These are phyloP conservation scores for Enteromius radiatus DNA, from an alignment of 2,797 vertebrate species.

Conservation along the genomic window DNA sequence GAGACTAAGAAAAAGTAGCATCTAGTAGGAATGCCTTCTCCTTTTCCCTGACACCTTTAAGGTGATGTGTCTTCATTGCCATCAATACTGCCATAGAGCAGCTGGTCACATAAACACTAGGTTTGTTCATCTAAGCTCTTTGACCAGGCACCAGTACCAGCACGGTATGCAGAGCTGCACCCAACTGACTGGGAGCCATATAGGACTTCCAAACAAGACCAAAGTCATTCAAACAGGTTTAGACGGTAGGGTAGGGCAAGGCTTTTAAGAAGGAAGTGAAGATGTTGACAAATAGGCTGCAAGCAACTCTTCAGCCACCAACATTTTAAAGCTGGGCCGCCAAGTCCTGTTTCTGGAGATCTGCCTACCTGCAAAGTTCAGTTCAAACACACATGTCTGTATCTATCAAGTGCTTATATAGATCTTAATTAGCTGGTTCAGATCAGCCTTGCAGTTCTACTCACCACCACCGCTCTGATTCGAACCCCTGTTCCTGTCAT, in stretches of 20 bases:
- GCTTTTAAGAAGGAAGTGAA: neutral
- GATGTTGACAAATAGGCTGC: too few relatives aligned
- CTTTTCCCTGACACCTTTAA: neutral
- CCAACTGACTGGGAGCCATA: neutral
- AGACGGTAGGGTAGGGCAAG: neutral
- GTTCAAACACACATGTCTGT: too few relatives aligned
- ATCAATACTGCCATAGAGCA: neutral
- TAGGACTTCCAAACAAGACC: neutral
- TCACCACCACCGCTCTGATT: too few relatives aligned
- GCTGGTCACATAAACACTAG: neutral
- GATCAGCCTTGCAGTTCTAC: too few relatives aligned
- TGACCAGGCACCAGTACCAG: neutral
- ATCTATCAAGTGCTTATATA: neutral
- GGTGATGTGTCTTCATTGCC: neutral
- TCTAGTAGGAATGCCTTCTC: too few relatives aligned
- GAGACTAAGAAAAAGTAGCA: too few relatives aligned
- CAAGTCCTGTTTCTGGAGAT: too few relatives aligned
- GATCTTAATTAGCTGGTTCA: too few relatives aligned
- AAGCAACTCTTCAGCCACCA: neutral
- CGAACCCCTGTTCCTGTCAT: too few relatives aligned
- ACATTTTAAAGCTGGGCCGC: neutral
- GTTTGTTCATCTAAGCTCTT: neutral
- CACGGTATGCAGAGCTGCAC: neutral
- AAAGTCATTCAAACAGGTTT: neutral
- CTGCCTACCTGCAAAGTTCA: neutral